Percentiles rank a stretch among this genome's conserved stretches.
Evolutionary conservation across 2,113 vertebrate species (phyloP).

Genomic region (Seriola rivoliana): DNA sequence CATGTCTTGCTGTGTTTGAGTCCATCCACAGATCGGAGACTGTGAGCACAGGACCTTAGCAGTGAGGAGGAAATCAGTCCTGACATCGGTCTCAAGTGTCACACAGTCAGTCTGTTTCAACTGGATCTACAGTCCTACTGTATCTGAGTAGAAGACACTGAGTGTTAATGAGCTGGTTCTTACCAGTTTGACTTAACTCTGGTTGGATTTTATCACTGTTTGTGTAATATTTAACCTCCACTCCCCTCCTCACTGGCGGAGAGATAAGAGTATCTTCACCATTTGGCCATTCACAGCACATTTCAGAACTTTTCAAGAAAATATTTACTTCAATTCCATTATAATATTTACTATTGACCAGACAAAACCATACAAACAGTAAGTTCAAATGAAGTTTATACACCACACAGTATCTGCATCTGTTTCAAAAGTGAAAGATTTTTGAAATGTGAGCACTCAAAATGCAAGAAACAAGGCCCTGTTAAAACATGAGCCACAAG

Average conservation of each 20-base stretch:
- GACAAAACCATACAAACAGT: too few species aligned
- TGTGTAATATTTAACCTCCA: constrained; percentile 54
- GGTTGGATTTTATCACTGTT: neutral
- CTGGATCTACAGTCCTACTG: neutral
- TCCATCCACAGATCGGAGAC: constrained; percentile 11
- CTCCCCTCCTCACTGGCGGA: neutral
- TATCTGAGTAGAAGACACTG: neutral
- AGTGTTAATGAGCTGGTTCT: neutral
- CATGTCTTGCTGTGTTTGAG: constrained; percentile 11
- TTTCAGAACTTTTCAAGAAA: neutral
- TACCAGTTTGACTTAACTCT: neutral
- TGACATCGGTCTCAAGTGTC: constrained; percentile 25
- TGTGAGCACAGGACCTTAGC: constrained; percentile 1
- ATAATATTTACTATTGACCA: too few species aligned
- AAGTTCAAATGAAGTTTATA: too few species aligned
- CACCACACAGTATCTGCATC: too few species aligned
- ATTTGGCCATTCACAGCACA: neutral
- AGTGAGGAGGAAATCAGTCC: constrained; percentile 1
- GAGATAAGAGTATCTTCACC: neutral
- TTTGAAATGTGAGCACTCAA: too few species aligned
- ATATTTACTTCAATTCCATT: too few species aligned
- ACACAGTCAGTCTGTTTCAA: neutral
- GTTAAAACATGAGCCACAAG: too few species aligned
- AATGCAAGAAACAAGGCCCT: too few species aligned
- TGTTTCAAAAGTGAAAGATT: too few species aligned